These are phyloP conservation scores for Byasa hedistus DNA, from an alignment of 2,888 invertebrate species.

Conservation along the genomic window DNA sequence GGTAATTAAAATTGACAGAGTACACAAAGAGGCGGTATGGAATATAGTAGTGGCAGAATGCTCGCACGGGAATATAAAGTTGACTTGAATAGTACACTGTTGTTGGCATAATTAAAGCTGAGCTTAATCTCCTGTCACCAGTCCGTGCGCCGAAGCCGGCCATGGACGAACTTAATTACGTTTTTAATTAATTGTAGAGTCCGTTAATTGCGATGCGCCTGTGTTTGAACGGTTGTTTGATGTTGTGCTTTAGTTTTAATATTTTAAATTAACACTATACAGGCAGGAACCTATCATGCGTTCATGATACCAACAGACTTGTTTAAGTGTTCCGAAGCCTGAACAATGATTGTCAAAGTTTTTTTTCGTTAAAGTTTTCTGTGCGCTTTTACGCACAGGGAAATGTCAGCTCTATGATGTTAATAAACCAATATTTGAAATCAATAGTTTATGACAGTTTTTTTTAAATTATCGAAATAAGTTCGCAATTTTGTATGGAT, in stretches of 20 bases:
- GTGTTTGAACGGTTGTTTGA: conserved; percentile 29
- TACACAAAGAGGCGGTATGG: conserved; percentile 14
- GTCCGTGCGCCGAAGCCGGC: conserved; percentile 48
- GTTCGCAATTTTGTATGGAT: no score
- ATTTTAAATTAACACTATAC: conserved; percentile 15
- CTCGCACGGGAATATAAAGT: conserved; percentile 39
- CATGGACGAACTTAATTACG: conserved; percentile 58
- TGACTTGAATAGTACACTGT: conserved; percentile 47
- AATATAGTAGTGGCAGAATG: conserved; percentile 16
- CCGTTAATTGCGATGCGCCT: conserved; percentile 33
- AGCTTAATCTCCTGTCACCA: conserved; percentile 71
- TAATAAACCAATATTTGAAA: no score
- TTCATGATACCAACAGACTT: neutral
- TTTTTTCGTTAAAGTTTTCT: no score
- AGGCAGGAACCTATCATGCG: neutral
- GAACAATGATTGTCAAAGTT: neutral
- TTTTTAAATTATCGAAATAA: no score
- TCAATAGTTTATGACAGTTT: no score
- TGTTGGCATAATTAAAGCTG: conserved; percentile 65
- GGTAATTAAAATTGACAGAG: conserved; percentile 20
- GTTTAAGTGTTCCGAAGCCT: neutral
- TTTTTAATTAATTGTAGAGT: conserved; percentile 63
- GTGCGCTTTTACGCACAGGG: no score
- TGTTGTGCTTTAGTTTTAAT: conserved; percentile 25
- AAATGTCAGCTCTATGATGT: no score